Base-by-base conservation (phyloP, 2,797 vertebrate species). In the Galagoides demidoff region DNA sequence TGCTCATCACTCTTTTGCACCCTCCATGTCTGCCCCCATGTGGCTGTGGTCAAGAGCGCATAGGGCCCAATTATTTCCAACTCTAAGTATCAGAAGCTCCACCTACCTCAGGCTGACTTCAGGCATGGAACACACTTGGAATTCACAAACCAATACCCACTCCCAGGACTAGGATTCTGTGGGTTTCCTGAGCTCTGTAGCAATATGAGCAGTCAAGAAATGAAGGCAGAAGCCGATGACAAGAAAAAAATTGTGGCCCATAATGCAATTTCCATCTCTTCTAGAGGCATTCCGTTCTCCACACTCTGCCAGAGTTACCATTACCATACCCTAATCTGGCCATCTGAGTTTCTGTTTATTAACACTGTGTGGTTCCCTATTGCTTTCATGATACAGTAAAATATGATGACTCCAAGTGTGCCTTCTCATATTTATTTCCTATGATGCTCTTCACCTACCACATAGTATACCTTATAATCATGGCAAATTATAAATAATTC, bases 21-120 rank as follows among this genome's bases (percentile, higher is more conserved):
- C 14, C 43, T 83, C 78, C 37, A 37, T 76, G 17, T 63, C 59
- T 96, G 31, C 4, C 78, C 89, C 55, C 71, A 95, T 31, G 23
- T 96, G 71, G 34, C 81, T 95, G 39, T 61, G 43, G 57, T 45
- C 27, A 92, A 93, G 78, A 52, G 92, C 89, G 59, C 92, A 85
- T 25, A 27, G 86, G 87, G 82, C 59, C 95, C 95, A 95, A 97
- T 96, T 96, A 96, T 63, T 90, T 43, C 45, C 70, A 71, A 34
- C 23, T 78, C 45, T 76, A 52, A 95, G 64, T 95, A 39, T 83
- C 29, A 13, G 55, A 96, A 90, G 31, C 45, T 90, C 87, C 82
- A 96, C 86, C 74, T 92, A 95, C 84, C 77, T 3, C 31, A 95
- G 59, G 90, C 88, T 94, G 92, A 77, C 95, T 95, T n/a, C 22